Evolutionary conservation across 2,888 invertebrate species (phyloP), one percentile per base, ranked within the genome.

Genomic region (Ethmia dodecea): DNA sequence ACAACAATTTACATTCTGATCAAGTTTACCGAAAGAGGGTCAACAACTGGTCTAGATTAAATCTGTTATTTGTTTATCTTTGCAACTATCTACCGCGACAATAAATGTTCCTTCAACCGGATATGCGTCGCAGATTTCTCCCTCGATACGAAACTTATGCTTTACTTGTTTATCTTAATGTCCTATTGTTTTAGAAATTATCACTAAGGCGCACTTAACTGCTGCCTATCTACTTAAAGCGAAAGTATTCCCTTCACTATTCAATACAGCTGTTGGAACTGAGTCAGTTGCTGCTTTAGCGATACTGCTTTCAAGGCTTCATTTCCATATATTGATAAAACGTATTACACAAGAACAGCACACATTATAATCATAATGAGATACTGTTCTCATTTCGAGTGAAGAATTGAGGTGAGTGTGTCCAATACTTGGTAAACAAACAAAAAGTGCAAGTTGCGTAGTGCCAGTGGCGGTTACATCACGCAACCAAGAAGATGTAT

Each of bases 1-100:
- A 72, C 68, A 70, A 65, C 65, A 64, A 70, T 65, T 72, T 71
- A 65, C 63, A 72, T 71, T 77, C 72, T 66, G 55, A 58, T 65
- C 63, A 55, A 59, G 60, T 58, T 47, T 40, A 47, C 53, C 49
- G 59, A 31, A 75, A 71, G 66, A 57, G 64, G 74, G 76, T 73
- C 72, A 72, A 47, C 47, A 52, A 55, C 58, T 54, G 53, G 49
- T 57, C 54, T 53, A 56, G 41, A 38, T 38, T 18, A 42, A 37
- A 37, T 28, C 26, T 26, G 26, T 4, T 11, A 12, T 26, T 26
- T 33, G 34, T 37, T 31, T 16, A 35, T 37, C 12, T 14, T 13
- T 28, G 10, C 14, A 28, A 10, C 8, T 13, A 28, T 12, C 26
- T 26, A 13, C 12, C 8, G 14, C 8, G 13, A 14, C 8, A 10